These are phyloP conservation scores for Colletes latitarsis DNA, from an alignment of 1,140 invertebrate genomes.

Conservation along the genomic window DNA sequence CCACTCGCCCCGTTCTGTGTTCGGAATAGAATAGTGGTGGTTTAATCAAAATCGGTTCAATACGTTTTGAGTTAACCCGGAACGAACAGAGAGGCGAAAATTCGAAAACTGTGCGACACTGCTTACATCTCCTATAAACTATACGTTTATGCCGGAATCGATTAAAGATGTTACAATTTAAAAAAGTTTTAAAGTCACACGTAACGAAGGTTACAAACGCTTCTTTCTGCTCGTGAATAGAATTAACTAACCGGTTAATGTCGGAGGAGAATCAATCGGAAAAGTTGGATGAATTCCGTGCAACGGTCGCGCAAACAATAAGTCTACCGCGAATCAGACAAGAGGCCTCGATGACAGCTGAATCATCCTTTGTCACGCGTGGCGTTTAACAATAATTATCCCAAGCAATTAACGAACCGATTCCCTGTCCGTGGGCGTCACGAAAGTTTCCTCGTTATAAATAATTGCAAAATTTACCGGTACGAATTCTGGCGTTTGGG, in stretches of 20 bases:
- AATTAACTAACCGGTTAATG: not conserved
- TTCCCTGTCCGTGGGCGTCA: constrained; percentile 11
- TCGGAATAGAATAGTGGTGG: too few relatives aligned
- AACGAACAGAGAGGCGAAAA: too few relatives aligned
- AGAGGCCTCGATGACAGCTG: constrained; percentile 32
- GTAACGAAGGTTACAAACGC: too few relatives aligned
- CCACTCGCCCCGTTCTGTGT: too few relatives aligned
- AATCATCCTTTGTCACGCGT: constrained; percentile 55
- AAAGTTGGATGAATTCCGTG: constrained; percentile 18
- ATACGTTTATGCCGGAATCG: too few relatives aligned
- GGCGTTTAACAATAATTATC: constrained; percentile 61
- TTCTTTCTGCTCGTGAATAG: not conserved
- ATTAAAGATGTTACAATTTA: too few relatives aligned
- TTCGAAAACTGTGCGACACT: too few relatives aligned
- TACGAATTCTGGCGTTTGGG: not conserved
- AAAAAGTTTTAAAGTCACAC: too few relatives aligned
- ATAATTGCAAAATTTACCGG: constrained; percentile 64
- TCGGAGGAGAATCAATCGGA: not conserved
- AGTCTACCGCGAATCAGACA: constrained; percentile 5
- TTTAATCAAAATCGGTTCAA: too few relatives aligned
- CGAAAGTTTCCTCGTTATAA: constrained; percentile 67
- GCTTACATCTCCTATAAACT: too few relatives aligned
- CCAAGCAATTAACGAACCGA: constrained; percentile 58
- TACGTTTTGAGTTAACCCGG: too few relatives aligned
- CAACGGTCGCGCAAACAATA: not conserved